phyloP scores from a whole-genome alignment of 2,888 invertebrate species.

The Phyllotreta cruciferae region DNA sequence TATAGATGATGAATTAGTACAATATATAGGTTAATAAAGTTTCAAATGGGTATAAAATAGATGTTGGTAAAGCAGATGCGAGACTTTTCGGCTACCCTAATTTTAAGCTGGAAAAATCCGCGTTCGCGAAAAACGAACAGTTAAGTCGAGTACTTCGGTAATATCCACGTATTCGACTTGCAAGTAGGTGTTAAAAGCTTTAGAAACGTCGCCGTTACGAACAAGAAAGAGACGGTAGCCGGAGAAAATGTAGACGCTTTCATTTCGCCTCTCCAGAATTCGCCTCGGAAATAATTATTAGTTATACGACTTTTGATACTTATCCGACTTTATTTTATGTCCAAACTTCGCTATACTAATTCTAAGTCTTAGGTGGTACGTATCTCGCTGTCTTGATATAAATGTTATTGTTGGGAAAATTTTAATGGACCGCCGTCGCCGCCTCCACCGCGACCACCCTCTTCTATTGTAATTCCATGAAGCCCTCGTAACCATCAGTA shows the following conservation, averaged over 20 bases:
- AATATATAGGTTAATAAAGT: too few species aligned
- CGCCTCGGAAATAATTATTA: conserved; percentile 47
- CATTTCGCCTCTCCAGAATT: conserved; percentile 24
- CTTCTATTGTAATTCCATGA: conserved; percentile 34
- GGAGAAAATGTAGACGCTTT: not conserved
- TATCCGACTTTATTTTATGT: conserved; percentile 49
- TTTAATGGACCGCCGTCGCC: conserved; percentile 38
- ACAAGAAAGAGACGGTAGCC: not conserved
- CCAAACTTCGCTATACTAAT: conserved; percentile 45
- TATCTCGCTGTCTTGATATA: conserved; percentile 33
- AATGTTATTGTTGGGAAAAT: conserved; percentile 46
- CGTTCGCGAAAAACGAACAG: not conserved
- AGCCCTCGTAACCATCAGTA: conserved; percentile 5
- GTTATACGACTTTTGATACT: conserved; percentile 50
- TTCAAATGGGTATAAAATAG: too few species aligned
- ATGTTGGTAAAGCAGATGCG: too few species aligned
- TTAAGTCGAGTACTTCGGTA: conserved; percentile 11
- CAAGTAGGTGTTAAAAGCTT: conserved; percentile 24
- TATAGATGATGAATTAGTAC: too few species aligned
- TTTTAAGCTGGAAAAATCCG: too few species aligned
- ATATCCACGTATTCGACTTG: conserved; percentile 13
- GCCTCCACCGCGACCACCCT: conserved; percentile 13
- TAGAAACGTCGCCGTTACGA: conserved; percentile 11
- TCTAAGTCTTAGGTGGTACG: conserved; percentile 37
- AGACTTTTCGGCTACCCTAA: too few species aligned